These are phyloP conservation scores for Bombycilla garrulus DNA, from an alignment of 2,113 vertebrate species.

Conservation along the genomic window DNA sequence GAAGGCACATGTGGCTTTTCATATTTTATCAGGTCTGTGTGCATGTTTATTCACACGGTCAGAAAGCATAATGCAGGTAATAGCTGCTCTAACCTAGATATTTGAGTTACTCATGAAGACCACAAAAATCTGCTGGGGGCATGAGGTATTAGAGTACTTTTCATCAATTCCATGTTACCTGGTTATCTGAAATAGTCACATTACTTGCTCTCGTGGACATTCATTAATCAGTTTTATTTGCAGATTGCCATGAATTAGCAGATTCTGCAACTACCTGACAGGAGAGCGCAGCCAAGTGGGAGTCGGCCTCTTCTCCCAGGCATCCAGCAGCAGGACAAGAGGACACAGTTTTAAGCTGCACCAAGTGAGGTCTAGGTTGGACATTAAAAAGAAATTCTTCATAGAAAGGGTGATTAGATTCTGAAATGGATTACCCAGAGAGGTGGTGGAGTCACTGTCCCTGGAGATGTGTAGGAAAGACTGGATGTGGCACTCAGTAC, in stretches of 20 bases:
- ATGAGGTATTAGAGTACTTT: not conserved
- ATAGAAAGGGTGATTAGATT: not conserved
- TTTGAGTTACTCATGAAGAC: not conserved
- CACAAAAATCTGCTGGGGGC: not conserved
- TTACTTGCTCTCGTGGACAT: not conserved
- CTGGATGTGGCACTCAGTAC: not conserved
- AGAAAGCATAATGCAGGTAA: not conserved
- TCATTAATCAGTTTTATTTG: not conserved
- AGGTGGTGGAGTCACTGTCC: not conserved
- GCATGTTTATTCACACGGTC: not conserved
- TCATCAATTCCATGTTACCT: not conserved
- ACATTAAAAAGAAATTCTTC: not conserved
- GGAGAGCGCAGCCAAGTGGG: not conserved
- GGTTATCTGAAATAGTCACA: not conserved
- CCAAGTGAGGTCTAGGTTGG: not conserved
- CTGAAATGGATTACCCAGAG: not conserved
- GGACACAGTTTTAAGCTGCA: not conserved
- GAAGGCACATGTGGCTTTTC: not conserved
- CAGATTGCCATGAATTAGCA: not conserved
- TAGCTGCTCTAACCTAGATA: not conserved
- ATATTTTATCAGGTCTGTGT: not conserved
- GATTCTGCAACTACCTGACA: not conserved
- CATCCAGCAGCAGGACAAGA: not conserved
- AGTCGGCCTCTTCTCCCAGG: not conserved
- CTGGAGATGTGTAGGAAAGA: not conserved